Base-by-base conservation (phyloP, 2,797 vertebrate species). In the Pipistrellus pipistrellus region DNA sequence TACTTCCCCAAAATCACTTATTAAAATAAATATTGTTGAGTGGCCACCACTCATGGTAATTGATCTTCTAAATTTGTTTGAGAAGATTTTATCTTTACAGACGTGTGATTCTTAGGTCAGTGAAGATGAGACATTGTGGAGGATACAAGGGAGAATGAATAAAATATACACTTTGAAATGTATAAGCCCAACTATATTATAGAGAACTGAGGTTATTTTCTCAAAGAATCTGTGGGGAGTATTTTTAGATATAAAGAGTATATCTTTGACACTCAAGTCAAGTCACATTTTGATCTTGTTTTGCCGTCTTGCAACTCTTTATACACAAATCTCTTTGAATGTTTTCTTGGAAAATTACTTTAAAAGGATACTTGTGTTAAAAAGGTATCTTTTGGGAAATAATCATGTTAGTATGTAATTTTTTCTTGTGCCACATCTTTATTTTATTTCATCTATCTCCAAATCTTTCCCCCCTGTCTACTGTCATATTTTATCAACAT, bases 21-120 rank as follows among this genome's bases (percentile, higher is more conserved):
- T 35, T 68, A 77, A 78, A 72, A 69, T 32, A 25, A 71, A 91
- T 21, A 46, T 11, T 46, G 9, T 75, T 35, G 6, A 53, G 13
- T 80, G 18, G 11, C 23, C 25, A 68, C 41, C 23, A 62, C 41
- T 86, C 21, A 20, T 11, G 3, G 18, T 15, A 51, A 90, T 64
- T 88, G 85, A 44, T 69, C 46, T 55, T 80, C 23, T 81, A 88
- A 55, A 64, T 59, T 53, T 88, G n/a, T 57, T 90, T 85, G 48
- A 72, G n/a, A n/a, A 71, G 25, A 73, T 44, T 57, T 85, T n/a
- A 51, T 51, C 73, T n/a, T 90, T 77, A n/a, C 48, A 81, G 80
- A 21, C 2, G 1, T 66, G 6, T 20, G 81, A 32, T 80, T 71
- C 72, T 38, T 55, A 48, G 8, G 62, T 85, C 66, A 81, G 35